Percentiles rank a stretch among this genome's conserved stretches.
Conservation (phyloP, 2,888 invertebrate species). For the Drosophila borborema region DNA sequence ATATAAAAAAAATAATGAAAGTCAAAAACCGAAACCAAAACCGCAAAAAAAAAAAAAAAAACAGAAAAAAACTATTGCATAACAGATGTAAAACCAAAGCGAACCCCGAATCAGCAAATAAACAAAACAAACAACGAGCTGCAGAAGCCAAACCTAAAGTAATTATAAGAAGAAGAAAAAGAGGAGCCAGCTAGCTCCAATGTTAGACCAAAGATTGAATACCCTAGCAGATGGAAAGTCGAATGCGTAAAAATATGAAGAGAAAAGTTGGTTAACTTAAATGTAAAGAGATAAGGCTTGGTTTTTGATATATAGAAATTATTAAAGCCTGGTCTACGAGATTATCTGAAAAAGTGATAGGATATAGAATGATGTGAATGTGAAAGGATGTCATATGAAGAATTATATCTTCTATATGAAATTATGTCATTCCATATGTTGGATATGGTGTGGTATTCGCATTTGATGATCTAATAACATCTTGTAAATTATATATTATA, state of each 20-base stretch:
- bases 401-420: too few species aligned
- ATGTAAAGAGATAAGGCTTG: not conserved
- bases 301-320: not conserved
- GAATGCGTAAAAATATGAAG: not conserved
- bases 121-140: slow-evolving; percentile 44
- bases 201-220: not conserved
- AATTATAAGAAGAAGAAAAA: slow-evolving; percentile 75
- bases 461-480: too few species aligned
- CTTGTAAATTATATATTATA: too few species aligned
- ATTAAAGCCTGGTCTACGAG: not conserved
- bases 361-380: not conserved
- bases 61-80: slow-evolving; percentile 61
- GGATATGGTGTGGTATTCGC: too few species aligned
- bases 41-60: slow-evolving; percentile 39
- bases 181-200: not conserved
- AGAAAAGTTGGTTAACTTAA: too few species aligned
- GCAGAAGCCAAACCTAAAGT: slow-evolving; percentile 56
- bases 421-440: too few species aligned
- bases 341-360: not conserved
- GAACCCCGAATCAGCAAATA: slow-evolving; percentile 28
- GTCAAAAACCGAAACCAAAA: slow-evolving; percentile 81
- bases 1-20: slow-evolving; percentile 70
- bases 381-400: not conserved
- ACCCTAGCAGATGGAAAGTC: not conserved
- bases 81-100: slow-evolving; percentile 56